Conservation (phyloP, 2,888 invertebrate genomes). For the Caenorhabditis macrosperma region DNA sequence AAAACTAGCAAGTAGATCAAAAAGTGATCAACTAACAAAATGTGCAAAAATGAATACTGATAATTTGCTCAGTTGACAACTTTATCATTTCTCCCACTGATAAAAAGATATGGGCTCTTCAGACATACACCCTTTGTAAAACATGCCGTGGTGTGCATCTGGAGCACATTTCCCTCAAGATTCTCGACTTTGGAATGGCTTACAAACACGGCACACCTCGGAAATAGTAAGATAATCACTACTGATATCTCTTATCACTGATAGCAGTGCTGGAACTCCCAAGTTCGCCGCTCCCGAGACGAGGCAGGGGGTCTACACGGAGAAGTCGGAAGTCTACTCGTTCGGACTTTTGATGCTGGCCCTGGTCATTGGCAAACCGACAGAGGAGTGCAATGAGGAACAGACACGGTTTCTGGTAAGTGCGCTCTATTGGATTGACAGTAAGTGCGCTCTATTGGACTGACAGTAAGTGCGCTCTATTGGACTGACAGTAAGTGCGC, state of each 20-base stretch:
- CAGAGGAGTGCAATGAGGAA: constrained; percentile 15
- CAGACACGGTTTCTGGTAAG: constrained; percentile 34
- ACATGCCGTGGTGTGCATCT: constrained; percentile 27
- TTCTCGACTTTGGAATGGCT: constrained; percentile 46
- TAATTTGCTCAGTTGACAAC: no score
- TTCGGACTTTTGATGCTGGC: constrained; percentile 44
- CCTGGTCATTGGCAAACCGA: constrained; percentile 35
- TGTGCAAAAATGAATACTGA: no score
- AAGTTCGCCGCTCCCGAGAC: constrained; percentile 36
- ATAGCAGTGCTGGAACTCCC: constrained; percentile 22
- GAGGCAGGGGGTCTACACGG: constrained; percentile 11
- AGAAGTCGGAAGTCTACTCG: constrained; percentile 51
- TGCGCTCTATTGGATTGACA: no score
- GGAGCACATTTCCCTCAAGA: constrained; percentile 40
- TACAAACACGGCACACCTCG: background rate
- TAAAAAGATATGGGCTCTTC: background rate
- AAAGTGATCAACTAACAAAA: background rate
- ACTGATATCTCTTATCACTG: background rate
- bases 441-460: background rate
- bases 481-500: constrained; percentile 7
- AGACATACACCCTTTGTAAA: constrained; percentile 17
- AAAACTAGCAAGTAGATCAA: background rate
- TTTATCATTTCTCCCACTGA: no score
- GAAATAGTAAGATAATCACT: background rate
- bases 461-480: constrained; percentile 1